phyloP scores from a whole-genome alignment of 2,113 vertebrate genomes.

The Grus americana region DNA sequence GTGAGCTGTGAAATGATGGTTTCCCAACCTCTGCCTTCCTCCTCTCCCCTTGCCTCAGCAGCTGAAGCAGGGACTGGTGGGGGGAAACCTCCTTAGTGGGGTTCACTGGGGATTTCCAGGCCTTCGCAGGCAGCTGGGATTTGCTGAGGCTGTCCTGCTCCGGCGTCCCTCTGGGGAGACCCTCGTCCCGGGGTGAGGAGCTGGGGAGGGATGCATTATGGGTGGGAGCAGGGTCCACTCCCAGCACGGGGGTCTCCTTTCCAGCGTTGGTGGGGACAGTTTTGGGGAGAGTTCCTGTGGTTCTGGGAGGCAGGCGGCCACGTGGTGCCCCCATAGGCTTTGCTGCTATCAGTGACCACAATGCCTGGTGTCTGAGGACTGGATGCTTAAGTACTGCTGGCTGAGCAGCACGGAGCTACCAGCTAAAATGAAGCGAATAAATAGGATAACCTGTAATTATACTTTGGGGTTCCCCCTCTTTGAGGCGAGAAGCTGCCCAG shows the following conservation, averaged over 20 bases:
- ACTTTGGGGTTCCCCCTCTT: background rate
- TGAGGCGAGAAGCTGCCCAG: background rate
- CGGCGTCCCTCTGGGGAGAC: rapidly evolving
- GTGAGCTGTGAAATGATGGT: background rate
- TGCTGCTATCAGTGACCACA: rapidly evolving
- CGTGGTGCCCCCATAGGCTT: background rate
- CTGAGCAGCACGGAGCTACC: background rate
- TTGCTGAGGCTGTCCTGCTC: background rate
- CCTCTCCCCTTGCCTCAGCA: rapidly evolving
- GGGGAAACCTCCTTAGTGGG: background rate
- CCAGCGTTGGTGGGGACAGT: rapidly evolving
- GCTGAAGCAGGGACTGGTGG: background rate
- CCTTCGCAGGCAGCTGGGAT: background rate
- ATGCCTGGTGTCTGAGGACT: rapidly evolving
- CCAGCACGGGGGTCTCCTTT: background rate
- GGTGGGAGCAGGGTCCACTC: background rate
- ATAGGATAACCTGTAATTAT: background rate
- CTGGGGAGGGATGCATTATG: background rate
- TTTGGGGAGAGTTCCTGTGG: background rate
- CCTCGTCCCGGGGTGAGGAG: background rate
- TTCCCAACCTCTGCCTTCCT: background rate
- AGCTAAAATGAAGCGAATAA: background rate
- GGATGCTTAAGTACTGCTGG: background rate
- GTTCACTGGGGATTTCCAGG: background rate
- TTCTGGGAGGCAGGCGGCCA: background rate